Evolutionary conservation across 35 echinoderm and acorn worm genomes (phyloP).

Genomic region (Ophiothrix spiculata): DNA sequence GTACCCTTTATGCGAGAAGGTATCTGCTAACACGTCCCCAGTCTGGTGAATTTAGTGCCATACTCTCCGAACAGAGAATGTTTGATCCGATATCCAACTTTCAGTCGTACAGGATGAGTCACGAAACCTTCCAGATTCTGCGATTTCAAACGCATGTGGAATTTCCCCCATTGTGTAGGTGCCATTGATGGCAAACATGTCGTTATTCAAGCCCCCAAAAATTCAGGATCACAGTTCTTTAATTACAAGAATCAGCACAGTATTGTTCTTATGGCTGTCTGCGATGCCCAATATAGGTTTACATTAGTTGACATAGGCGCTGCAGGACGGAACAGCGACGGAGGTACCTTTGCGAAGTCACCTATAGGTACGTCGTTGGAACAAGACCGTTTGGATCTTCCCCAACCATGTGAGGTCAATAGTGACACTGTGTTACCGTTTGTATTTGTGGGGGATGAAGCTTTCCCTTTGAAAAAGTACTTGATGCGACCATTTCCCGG

Average conservation of each 20-base stretch:
- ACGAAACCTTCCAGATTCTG: no score
- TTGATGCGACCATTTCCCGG: conserved; percentile 49
- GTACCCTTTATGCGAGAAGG: no score
- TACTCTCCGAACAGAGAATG: no score
- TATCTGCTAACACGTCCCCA: no score
- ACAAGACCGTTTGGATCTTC: not conserved
- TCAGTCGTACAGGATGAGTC: no score
- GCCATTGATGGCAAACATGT: no score
- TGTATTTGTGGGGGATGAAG: conserved; percentile 65
- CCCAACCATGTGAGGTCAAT: not conserved
- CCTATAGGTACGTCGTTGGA: not conserved
- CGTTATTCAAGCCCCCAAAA: not conserved
- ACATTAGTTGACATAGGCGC: conserved; percentile 27
- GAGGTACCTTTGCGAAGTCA: not conserved
- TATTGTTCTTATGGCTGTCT: conserved; percentile 24
- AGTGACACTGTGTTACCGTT: conserved; percentile 9
- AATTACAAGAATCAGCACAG: conserved; percentile 3
- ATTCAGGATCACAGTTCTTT: not conserved
- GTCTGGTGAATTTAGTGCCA: no score
- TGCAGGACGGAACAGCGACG: conserved; percentile 13
- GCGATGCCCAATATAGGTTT: conserved; percentile 25
- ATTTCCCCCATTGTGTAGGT: not conserved
- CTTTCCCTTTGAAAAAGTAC: conserved; percentile 54
- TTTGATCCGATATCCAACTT: no score
- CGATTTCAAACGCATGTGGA: not conserved